A percentile compares a stretch with the other conserved stretches of the same genome.
Conservation (phyloP, 2,888 invertebrate genomes). For the Lepidochrysops patricia region DNA sequence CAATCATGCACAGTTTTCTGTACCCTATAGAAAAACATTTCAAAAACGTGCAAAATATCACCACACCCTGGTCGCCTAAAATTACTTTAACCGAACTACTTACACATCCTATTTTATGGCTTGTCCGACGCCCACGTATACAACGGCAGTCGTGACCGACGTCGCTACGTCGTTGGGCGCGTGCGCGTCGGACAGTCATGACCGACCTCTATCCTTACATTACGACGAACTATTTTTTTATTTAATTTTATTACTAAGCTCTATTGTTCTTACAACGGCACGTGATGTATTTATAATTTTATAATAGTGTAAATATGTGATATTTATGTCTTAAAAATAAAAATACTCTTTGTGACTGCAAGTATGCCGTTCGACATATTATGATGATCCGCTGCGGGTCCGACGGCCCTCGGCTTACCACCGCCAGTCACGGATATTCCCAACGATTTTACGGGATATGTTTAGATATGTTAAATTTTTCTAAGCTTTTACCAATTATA, state of each 20-base stretch:
- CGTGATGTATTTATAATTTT: constrained; percentile 67
- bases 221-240: constrained; percentile 60
- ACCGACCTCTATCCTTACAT: constrained; percentile 64
- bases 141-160: not conserved
- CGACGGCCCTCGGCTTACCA: constrained; percentile 3
- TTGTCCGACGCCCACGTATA: constrained; percentile 19
- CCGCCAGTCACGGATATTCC: constrained; percentile 10
- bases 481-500: constrained; percentile 12
- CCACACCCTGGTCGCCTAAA: constrained; percentile 75
- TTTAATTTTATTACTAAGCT: constrained; percentile 71
- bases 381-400: not conserved
- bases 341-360: constrained; percentile 39
- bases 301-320: constrained; percentile 72
- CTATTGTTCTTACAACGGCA: constrained; percentile 66
- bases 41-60: constrained; percentile 75
- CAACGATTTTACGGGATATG: not conserved
- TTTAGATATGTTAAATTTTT: constrained; percentile 14
- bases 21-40: constrained; percentile 70
- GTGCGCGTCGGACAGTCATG: constrained; percentile 23
- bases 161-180: not conserved
- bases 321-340: constrained; percentile 49
- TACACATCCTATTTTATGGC: constrained; percentile 59
- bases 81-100: constrained; percentile 70
- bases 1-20: constrained; percentile 54
- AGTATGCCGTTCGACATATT: constrained; percentile 32